Percentiles rank a stretch among this genome's conserved stretches.
Conservation (phyloP, 2,113 vertebrate genomes). For the Limanda limanda region DNA sequence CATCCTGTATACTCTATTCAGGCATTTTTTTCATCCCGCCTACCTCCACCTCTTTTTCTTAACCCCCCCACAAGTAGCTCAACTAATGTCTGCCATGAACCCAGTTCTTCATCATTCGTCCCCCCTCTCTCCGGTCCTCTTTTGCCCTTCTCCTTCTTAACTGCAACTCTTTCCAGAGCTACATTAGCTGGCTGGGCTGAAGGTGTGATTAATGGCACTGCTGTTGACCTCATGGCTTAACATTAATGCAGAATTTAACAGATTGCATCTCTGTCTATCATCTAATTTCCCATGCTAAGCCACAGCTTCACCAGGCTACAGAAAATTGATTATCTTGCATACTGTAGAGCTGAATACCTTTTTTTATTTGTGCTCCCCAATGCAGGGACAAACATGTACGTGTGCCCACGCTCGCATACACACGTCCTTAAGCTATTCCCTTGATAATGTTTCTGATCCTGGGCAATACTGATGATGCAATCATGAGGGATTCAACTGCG, state of each 20-base stretch:
- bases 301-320: conserved; percentile 20
- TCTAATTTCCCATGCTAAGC: conserved; percentile 48
- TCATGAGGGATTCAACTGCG: conserved; percentile 52
- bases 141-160: conserved; percentile 2
- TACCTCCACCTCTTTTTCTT: not conserved
- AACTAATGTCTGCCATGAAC: conserved; percentile 14
- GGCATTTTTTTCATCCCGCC: not conserved
- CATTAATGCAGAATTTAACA: conserved; percentile 65
- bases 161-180: conserved; percentile 25
- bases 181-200: conserved; percentile 8
- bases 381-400: conserved; percentile 19
- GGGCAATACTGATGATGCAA: conserved; percentile 41
- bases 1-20: conserved; percentile 1
- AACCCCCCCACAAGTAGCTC: conserved; percentile 4
- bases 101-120: conserved; percentile 30
- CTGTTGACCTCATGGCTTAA: conserved; percentile 64
- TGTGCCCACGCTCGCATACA: conserved; percentile 1
- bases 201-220: conserved; percentile 61
- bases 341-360: too few relatives aligned
- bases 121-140: conserved; percentile 20
- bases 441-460: conserved; percentile 34
- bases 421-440: conserved; percentile 20
- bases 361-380: not conserved
- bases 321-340: conserved; percentile 9
- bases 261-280: conserved; percentile 64